Evolutionary conservation across 1,140 invertebrate genomes (phyloP), one percentile per base, ranked within the genome.

Genomic region (Orussus abietinus): DNA sequence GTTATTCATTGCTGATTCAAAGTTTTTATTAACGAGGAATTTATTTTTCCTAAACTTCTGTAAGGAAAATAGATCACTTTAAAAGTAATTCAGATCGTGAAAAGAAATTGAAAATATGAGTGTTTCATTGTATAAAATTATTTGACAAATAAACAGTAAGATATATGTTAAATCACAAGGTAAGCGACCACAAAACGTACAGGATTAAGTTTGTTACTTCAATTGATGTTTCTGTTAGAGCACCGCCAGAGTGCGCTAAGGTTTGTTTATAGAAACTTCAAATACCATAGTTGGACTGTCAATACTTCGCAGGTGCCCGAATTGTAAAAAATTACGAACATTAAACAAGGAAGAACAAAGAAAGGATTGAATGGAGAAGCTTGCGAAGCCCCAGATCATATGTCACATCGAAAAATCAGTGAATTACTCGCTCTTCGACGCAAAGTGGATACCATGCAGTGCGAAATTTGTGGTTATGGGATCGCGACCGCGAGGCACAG

Each of bases 381-480:
- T 89, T 64, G 81, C 85, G 41, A 94, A 92, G 51, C 90, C 93
- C 0, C 90, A 93, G 72, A 87, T 96, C 51, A 90, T 96, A 50
- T 81, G 85, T 41, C 90, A 96, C 62, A 77, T 85, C 11, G 86
- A 96, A 60, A 87, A 91, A 66, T 75, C 81, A 19, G 59, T 95
- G 1, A 83, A 88, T 62, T 95, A 88, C 72, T 90, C 90, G 4
- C 61, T 95, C 11, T 95, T 92, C 67, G 92, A 96, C 61, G 79
- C 83, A n/a, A 91, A 90, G 75, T 96, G 93, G 94, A 85, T 98
- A 56, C 93, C 93, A 1, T 85, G 84, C 53, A 92, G 90, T 6
- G 86, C 93, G 1, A 95, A 95, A 70, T 91, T 96, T 68, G 82
- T 95, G 39, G 80, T 86, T 17, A 73, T 96, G 22, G 94, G 93